Evolutionary conservation across 30 jellyfish, hydroid and myxozoan genomes (phyloP).

Genomic region (Clytia hemisphaerica): DNA sequence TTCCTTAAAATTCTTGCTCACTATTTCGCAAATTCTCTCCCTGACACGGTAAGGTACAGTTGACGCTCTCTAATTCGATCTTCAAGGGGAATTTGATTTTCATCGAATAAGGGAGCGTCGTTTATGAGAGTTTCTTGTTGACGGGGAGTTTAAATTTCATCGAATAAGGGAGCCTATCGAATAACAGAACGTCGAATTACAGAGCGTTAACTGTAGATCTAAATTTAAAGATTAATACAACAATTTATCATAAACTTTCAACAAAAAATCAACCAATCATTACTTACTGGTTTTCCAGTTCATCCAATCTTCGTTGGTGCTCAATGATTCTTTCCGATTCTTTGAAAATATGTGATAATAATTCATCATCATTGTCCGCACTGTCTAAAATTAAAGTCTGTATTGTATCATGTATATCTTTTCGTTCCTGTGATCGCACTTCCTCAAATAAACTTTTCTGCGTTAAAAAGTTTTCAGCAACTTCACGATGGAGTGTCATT

Average conservation of each 20-base stretch:
- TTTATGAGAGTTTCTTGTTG: no score
- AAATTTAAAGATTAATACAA: background rate
- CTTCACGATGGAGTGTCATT: conserved; percentile 16
- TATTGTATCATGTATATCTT: conserved; percentile 21
- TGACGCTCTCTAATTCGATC: no score
- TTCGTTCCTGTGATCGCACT: conserved; percentile 6
- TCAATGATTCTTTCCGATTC: background rate
- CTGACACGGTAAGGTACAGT: no score
- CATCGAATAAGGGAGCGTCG: no score
- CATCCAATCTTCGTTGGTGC: conserved; percentile 8
- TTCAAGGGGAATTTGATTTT: no score
- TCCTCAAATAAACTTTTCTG: conserved; percentile 13
- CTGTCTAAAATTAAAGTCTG: background rate
- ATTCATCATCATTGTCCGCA: background rate
- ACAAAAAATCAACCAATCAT: background rate
- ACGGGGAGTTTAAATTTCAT: no score
- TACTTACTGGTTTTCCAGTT: conserved; percentile 22
- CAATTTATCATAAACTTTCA: background rate
- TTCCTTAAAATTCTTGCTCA: no score
- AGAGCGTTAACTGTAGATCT: background rate
- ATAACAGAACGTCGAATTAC: background rate
- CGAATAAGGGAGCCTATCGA: no score
- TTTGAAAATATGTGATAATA: background rate
- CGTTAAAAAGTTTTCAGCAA: background rate
- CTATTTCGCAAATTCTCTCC: no score